A percentile compares a stretch with the other conserved stretches of the same genome.
These are phyloP conservation scores for Drosophila greeni DNA, from an alignment of 2,888 invertebrate genomes.

Conservation along the genomic window DNA sequence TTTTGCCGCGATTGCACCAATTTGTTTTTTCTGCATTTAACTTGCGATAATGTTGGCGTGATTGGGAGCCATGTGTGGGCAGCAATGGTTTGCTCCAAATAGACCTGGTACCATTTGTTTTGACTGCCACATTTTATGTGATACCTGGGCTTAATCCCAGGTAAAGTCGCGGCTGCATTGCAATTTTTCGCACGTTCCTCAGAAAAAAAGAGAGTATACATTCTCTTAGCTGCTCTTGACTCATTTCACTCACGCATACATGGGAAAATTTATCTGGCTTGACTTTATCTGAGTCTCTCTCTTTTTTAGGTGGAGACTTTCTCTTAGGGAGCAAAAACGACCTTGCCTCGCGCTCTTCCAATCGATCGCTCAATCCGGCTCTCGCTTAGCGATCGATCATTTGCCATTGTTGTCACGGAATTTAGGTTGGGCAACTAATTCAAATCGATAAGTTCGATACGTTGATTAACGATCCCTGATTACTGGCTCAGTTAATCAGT, in stretches of 20 bases:
- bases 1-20: conserved; percentile 20
- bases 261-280: conserved; percentile 32
- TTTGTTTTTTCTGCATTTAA: conserved; percentile 29
- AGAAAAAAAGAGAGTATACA: conserved; percentile 22
- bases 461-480: conserved; percentile 33
- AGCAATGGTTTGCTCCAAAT: conserved; percentile 33
- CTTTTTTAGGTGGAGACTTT: conserved; percentile 34
- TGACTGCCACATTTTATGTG: conserved; percentile 30
- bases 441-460: conserved; percentile 49
- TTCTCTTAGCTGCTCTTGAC: conserved; percentile 3
- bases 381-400: conserved; percentile 55
- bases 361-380: conserved; percentile 16
- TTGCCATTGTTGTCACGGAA: conserved; percentile 60
- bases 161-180: conserved; percentile 45
- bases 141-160: conserved; percentile 33
- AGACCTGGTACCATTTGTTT: conserved; percentile 18
- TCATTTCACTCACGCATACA: conserved; percentile 5
- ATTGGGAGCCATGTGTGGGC: conserved; percentile 26
- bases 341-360: conserved; percentile 54
- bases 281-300: conserved; percentile 27
- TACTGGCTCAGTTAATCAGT: conserved; percentile 42
- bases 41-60: conserved; percentile 23
- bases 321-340: conserved; percentile 51
- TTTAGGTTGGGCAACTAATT: conserved; percentile 58
- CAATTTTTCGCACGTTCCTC: conserved; percentile 63